phyloP scores from a whole-genome alignment of 2,113 vertebrate species.

The Cyphomyrus discorhynchus region DNA sequence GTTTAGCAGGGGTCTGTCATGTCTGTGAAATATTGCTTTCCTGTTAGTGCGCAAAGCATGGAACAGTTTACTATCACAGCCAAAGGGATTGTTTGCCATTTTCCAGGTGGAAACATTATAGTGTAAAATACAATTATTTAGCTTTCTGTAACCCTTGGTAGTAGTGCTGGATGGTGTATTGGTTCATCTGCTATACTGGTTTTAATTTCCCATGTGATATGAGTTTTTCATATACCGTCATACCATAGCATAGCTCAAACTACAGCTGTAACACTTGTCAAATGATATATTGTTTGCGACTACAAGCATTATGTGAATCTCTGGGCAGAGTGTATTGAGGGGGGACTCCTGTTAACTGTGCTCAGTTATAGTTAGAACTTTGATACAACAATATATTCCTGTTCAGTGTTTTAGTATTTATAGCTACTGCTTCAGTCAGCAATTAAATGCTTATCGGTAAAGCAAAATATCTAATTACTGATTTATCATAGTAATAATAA shows the following conservation, averaged over 20 bases:
- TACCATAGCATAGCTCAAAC: neutral
- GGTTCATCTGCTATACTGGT: neutral
- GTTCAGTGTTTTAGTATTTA: neutral
- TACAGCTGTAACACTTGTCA: neutral
- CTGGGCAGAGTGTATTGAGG: neutral
- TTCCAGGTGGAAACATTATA: neutral
- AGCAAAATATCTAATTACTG: no score
- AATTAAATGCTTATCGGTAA: no score
- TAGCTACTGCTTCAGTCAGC: neutral
- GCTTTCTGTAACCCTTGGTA: neutral
- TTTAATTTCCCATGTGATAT: neutral
- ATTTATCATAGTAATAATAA: no score
- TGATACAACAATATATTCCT: neutral
- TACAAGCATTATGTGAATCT: neutral
- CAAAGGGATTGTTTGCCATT: neutral
- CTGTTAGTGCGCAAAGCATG: neutral
- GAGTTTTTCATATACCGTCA: neutral
- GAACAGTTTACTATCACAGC: neutral
- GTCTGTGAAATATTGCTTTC: neutral
- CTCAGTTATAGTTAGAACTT: neutral
- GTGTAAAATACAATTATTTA: neutral
- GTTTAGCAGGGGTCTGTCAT: neutral
- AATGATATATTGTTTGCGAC: neutral
- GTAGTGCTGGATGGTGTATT: neutral
- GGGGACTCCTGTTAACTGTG: neutral